Evolutionary conservation across 2,797 vertebrate genomes (phyloP).

Genomic region (Picus viridis): DNA sequence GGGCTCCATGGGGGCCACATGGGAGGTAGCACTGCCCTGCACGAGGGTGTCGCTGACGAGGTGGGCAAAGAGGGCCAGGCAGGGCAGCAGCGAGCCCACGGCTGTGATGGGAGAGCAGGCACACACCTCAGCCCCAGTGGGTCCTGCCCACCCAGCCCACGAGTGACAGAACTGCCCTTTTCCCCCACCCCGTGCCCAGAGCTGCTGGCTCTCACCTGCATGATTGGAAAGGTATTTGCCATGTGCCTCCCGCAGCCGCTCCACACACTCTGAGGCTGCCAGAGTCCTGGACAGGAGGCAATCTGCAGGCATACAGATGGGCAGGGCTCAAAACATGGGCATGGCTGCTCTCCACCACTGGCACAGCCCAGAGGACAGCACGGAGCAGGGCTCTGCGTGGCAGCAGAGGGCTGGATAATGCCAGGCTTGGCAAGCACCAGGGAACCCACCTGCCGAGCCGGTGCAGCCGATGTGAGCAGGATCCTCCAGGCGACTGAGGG

Average conservation of each 20-base stretch:
- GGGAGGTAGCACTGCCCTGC: slow-evolving; percentile 90
- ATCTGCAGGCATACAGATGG: slow-evolving; percentile 77
- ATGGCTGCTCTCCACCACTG: rapidly evolving
- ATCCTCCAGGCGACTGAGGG: slow-evolving; percentile 87
- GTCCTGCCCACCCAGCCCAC: rapidly evolving
- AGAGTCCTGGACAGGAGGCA: slow-evolving; percentile 88
- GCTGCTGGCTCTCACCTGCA: slow-evolving; percentile 76
- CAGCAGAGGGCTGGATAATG: rapidly evolving
- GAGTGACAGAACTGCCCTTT: rapidly evolving
- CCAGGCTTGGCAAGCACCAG: not conserved
- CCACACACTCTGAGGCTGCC: slow-evolving; percentile 83
- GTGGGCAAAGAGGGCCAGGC: slow-evolving; percentile 89
- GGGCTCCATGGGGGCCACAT: slow-evolving; percentile 89
- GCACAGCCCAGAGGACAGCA: not conserved
- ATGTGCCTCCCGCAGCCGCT: slow-evolving; percentile 79
- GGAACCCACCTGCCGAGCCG: slow-evolving; percentile 86
- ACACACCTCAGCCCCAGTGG: not conserved
- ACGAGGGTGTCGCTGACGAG: slow-evolving; percentile 89
- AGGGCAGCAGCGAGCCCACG: slow-evolving; percentile 83
- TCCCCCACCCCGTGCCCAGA: rapidly evolving
- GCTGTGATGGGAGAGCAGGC: slow-evolving; percentile 67
- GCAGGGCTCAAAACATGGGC: not conserved
- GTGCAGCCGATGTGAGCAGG: slow-evolving; percentile 89
- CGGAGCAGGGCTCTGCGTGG: not conserved
- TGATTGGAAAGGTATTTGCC: slow-evolving; percentile 78